Base-by-base conservation (phyloP, 2,113 vertebrate genomes). In the Syrrhaptes paradoxus region DNA sequence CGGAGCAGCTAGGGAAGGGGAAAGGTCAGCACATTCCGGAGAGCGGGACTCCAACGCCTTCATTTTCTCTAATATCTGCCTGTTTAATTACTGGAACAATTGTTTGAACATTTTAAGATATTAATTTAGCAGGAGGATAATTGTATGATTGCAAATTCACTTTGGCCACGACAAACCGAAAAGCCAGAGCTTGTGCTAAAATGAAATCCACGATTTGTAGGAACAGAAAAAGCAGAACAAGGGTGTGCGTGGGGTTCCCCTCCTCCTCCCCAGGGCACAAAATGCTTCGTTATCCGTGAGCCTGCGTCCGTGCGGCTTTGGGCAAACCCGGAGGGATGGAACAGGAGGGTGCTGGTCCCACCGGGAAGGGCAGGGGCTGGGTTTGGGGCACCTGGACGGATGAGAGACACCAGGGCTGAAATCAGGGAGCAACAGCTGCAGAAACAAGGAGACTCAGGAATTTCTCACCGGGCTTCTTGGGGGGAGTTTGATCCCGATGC, bases 1-100 rank as follows among this genome's bases (percentile, higher is more conserved):
- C 88, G 85, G 5, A 85, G 84, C 91, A 96, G 95, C 90, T 85
- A 89, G 72, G 91, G 82, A 85, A 95, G 96, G 95, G 93, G 89
- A 97, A 97, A 96, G 97, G 97, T 96, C 97, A 96, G 87, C 93
- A 94, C 66, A 85, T 97, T 96, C 93, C 92, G 77, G 87, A 86
- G 85, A 96, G 92, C 38, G 15, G 72, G 89, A 94, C 87, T 95
- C 71, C 95, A 95, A 93, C 24, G 93, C 95, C 90, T 95, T 96
- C 83, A 86, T 95, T 93, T 92, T 76, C 87, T 88, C 83, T 95
- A 96, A 94, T 96, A 94, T 96, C 89, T 93, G 90, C 66, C 96
- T 98, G 91, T 95, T 97, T 97, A 97, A 97, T 97, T 97, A 97
- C 95, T 95, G 93, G 92, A 96, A 97, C 97, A 93, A 97, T 96